Conservation (phyloP, 1,140 invertebrate species). For the Neoseiulus cucumeris region DNA sequence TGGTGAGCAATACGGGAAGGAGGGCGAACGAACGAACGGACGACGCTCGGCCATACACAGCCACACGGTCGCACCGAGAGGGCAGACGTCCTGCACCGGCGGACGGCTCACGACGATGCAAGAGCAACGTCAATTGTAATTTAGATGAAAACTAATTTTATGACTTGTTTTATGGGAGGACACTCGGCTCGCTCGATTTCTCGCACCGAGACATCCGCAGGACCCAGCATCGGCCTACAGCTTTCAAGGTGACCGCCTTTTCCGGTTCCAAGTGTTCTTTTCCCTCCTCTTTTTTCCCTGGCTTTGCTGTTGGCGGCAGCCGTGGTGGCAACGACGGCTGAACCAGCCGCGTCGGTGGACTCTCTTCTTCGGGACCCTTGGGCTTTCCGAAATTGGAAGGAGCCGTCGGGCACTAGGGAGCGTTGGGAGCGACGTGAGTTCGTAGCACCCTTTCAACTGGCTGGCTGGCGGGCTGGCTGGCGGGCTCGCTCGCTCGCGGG, state of each 20-base stretch:
- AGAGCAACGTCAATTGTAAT: neutral
- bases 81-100: too few species aligned
- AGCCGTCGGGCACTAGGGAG: neutral
- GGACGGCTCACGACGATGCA: neutral
- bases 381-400: slow-evolving; percentile 7
- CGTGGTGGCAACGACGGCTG: neutral
- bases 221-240: too few species aligned
- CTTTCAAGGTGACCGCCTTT: slow-evolving; percentile 4
- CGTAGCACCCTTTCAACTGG: too few species aligned
- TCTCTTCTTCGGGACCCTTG: neutral
- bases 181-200: neutral
- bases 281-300: too few species aligned
- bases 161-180: slow-evolving; percentile 9
- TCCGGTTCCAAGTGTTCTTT: neutral
- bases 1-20: neutral
- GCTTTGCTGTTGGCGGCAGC: too few species aligned
- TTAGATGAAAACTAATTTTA: slow-evolving; percentile 12
- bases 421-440: neutral
- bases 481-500: too few species aligned
- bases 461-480: too few species aligned
- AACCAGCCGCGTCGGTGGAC: neutral
- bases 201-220: too few species aligned
- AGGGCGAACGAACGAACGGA: neutral
- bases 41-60: neutral
- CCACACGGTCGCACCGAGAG: neutral